These are phyloP conservation scores for Drosophila anomelani DNA, from an alignment of 2,888 invertebrate species.

Conservation along the genomic window DNA sequence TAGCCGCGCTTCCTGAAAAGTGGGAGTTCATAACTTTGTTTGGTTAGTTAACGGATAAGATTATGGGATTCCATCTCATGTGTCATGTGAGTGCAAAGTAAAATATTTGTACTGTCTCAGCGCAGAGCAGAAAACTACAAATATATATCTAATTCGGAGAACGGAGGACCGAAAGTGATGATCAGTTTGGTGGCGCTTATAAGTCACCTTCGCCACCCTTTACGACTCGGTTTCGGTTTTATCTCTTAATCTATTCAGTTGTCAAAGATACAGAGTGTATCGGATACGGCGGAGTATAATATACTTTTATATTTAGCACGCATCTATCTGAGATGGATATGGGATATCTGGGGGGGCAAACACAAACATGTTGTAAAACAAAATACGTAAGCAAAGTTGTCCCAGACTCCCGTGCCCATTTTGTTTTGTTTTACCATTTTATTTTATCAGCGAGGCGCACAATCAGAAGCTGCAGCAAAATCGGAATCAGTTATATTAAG, in stretches of 20 bases:
- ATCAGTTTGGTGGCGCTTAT: conserved; percentile 7
- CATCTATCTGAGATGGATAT: conserved; percentile 44
- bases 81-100: conserved; percentile 54
- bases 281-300: conserved; percentile 2
- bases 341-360: conserved; percentile 40
- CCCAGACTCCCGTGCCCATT: conserved; percentile 38
- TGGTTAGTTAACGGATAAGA: conserved; percentile 43
- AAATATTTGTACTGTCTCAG: conserved; percentile 40
- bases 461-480: conserved; percentile 26
- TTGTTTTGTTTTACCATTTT: conserved; percentile 24
- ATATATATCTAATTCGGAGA: conserved; percentile 9
- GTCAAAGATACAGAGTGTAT: conserved; percentile 19
- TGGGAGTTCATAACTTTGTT: conserved; percentile 44
- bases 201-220: conserved; percentile 1
- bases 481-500: background rate
- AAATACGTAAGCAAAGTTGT: conserved; percentile 58
- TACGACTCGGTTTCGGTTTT: background rate
- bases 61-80: conserved; percentile 21
- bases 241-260: background rate
- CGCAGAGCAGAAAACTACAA: conserved; percentile 11
- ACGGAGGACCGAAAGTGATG: background rate
- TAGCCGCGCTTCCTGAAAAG: conserved; percentile 36
- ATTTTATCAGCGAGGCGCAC: conserved; percentile 39
- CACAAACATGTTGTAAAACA: conserved; percentile 64
- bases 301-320: conserved; percentile 59